These are phyloP conservation scores for Arctopsyche grandis DNA, from an alignment of 1,140 invertebrate species.

Conservation along the genomic window DNA sequence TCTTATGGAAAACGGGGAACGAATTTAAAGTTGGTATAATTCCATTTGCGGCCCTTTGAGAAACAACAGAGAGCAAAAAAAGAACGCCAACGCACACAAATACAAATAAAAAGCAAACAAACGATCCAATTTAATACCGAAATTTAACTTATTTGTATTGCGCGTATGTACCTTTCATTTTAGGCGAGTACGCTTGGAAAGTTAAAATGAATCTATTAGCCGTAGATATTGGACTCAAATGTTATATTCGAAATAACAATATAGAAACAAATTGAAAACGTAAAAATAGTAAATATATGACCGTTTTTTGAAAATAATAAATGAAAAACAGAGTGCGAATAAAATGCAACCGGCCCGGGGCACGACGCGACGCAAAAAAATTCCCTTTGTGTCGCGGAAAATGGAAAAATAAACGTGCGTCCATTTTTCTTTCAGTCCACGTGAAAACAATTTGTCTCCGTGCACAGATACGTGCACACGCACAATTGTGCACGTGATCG, in stretches of 20 bases:
- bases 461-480: conserved; percentile 32
- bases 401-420: conserved; percentile 31
- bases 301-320: neutral
- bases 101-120: conserved; percentile 30
- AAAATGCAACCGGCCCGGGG: neutral
- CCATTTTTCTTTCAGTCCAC: conserved; percentile 44
- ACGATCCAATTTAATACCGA: conserved; percentile 40
- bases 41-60: conserved; percentile 33
- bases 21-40: conserved; percentile 39
- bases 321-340: neutral
- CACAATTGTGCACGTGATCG: conserved; percentile 33
- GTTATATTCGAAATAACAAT: no score
- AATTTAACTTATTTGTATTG: conserved; percentile 27
- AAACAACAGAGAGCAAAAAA: neutral
- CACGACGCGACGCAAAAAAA: conserved; percentile 10
- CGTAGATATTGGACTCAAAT: no score
- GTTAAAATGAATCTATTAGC: no score
- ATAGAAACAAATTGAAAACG: no score
- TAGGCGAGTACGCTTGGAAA: no score
- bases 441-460: conserved; percentile 48
- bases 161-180: no score
- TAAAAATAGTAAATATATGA: no score
- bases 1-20: conserved; percentile 39
- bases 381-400: conserved; percentile 30
- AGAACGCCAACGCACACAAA: neutral